Evolutionary conservation across 2,797 vertebrate species (phyloP), one percentile per base, ranked within the genome.

Genomic region (Pelochelys cantorii): DNA sequence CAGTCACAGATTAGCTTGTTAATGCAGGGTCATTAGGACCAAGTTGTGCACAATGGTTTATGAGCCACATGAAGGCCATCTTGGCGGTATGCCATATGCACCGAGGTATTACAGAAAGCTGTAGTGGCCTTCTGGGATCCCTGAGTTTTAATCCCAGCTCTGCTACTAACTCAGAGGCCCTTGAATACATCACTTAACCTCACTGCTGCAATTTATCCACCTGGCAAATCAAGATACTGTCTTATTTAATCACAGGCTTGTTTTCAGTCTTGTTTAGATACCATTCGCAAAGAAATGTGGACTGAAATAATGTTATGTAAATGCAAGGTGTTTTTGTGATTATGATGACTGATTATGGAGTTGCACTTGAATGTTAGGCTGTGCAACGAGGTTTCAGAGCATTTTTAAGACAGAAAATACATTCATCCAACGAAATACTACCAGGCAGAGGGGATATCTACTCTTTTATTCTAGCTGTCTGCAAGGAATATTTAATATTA

Each of bases 41-140:
- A 42, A 25, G 2, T 8, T 60, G 34, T 31, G 4, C 1, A 1
- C 11, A 22, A 10, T 37, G 54, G n/a, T 59, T 79, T 80, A 18
- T 59, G 12, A 7, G 0, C 4, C 3, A 29, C 77, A 8, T 37
- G 34, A 14, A 4, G 2, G 68, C 22, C 0, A 0, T 11, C 56
- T 62, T 11, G 10, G 25, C 20, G 25, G 34, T n/a, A 23, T 23
- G 22, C 37, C 37, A 42, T 74, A 22, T 5, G 12, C 22, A 74
- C 17, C 23, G 20, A 5, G 23, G 6, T 74, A 25, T 37, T 25
- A 11, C 14, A 20, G 80, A 71, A 31, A 82, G 25, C 75, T 0
- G 0, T 8, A 34, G 62, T 1, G 68, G n/a, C 23, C 15, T 3
- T 0, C 27, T 52, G 42, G 53, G 7, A 65, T 65, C 7, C 59